phyloP scores from a whole-genome alignment of 2,113 vertebrate genomes.

The Rhinoptilus africanus region DNA sequence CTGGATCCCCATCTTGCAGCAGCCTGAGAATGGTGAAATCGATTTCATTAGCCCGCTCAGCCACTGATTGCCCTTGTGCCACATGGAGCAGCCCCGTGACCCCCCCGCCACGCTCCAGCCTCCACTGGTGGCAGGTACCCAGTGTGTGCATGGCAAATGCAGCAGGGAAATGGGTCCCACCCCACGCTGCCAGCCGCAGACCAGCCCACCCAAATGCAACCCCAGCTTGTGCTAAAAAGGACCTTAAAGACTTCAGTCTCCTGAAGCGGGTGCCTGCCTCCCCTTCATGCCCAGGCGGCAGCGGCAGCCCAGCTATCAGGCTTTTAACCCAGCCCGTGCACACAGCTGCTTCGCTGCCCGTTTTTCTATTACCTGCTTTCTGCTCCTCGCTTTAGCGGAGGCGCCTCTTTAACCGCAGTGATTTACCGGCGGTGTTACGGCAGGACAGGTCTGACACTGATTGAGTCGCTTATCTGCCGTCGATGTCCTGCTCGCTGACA shows the following conservation, averaged over 20 bases:
- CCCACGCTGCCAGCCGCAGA: accelerated
- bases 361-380: slow-evolving; percentile 19
- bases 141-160: not conserved
- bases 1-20: not conserved
- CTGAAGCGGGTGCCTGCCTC: not conserved
- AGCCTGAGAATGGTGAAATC: not conserved
- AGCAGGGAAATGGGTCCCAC: not conserved
- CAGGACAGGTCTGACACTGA: slow-evolving; percentile 72
- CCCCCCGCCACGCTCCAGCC: not conserved
- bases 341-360: not conserved
- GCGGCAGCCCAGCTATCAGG: not conserved
- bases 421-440: slow-evolving; percentile 57
- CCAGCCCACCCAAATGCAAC: not conserved
- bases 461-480: slow-evolving; percentile 69
- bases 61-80: not conserved
- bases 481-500: slow-evolving; percentile 53
- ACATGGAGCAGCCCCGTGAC: not conserved
- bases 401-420: slow-evolving; percentile 24
- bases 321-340: not conserved
- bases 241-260: not conserved
- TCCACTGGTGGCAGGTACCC: accelerated
- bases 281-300: not conserved
- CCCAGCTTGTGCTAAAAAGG: not conserved
- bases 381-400: not conserved
- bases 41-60: not conserved